phyloP scores from a whole-genome alignment of 2,797 vertebrate genomes.

The Megaceryle alcyon region DNA sequence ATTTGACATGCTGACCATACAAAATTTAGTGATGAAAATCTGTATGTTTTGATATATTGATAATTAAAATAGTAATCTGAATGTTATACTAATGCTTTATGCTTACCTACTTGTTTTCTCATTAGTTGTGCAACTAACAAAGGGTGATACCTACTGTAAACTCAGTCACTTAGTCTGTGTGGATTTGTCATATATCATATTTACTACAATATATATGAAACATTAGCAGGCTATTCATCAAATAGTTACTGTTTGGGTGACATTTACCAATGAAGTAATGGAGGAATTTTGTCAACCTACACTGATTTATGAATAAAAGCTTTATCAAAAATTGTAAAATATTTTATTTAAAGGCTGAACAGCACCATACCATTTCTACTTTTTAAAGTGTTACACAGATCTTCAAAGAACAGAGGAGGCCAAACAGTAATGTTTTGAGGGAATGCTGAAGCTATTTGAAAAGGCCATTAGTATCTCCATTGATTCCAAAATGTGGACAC shows the following conservation, averaged over 20 bases:
- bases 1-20: neutral
- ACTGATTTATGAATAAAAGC: neutral
- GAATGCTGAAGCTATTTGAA: neutral
- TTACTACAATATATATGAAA: neutral
- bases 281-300: neutral
- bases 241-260: neutral
- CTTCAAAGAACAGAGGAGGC: neutral
- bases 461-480: neutral
- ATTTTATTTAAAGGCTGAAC: neutral
- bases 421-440: neutral
- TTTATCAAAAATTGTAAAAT: neutral
- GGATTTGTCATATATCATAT: neutral
- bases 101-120: slow-evolving; percentile 1
- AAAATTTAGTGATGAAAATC: neutral
- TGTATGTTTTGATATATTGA: neutral
- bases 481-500: neutral
- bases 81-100: neutral
- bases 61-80: neutral
- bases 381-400: neutral
- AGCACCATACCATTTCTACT: neutral
- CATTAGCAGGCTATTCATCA: neutral
- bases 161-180: neutral
- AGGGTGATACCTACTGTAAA: neutral
- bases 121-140: neutral
- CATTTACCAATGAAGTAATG: neutral